These are phyloP conservation scores for Triplophysa bombifrons DNA, from an alignment of 2,797 vertebrate genomes.

Conservation along the genomic window DNA sequence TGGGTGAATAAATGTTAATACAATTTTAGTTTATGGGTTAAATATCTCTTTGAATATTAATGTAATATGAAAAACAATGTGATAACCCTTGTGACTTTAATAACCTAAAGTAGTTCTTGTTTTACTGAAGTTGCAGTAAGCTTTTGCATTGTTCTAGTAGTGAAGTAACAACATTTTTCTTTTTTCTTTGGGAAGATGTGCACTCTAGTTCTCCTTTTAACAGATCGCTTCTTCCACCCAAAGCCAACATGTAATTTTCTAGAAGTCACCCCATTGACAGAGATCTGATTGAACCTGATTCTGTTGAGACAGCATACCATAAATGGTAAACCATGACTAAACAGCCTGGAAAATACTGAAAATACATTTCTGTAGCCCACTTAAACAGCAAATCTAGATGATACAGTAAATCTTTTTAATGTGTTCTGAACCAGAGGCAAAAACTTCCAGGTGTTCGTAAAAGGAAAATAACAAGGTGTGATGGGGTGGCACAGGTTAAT, in stretches of 20 bases:
- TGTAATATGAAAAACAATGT: too few relatives aligned
- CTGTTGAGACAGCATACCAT: conserved; percentile 51
- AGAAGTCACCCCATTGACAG: conserved; percentile 2
- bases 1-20: too few relatives aligned
- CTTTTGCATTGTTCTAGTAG: conserved; percentile 8
- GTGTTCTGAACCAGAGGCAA: conserved; percentile 57
- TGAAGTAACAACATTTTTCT: conserved; percentile 5
- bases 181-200: conserved; percentile 26
- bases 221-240: conserved; percentile 14
- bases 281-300: conserved; percentile 11
- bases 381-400: conserved; percentile 68
- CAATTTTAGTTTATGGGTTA: too few relatives aligned
- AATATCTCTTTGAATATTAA: too few relatives aligned
- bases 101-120: not conserved
- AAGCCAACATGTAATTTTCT: conserved; percentile 11
- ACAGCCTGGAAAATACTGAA: conserved; percentile 61
- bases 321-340: conserved; percentile 59
- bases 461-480: conserved; percentile 32
- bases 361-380: conserved; percentile 49
- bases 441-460: conserved; percentile 69
- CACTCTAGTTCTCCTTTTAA: conserved; percentile 17
- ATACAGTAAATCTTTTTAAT: conserved; percentile 41
- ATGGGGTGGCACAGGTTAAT: too few relatives aligned
- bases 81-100: conserved; percentile 3
- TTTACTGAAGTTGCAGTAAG: not conserved